Percentiles rank a stretch among this genome's conserved stretches.
These are phyloP conservation scores for Cotesia chilonis DNA, from an alignment of 1,140 invertebrate species.

Conservation along the genomic window DNA sequence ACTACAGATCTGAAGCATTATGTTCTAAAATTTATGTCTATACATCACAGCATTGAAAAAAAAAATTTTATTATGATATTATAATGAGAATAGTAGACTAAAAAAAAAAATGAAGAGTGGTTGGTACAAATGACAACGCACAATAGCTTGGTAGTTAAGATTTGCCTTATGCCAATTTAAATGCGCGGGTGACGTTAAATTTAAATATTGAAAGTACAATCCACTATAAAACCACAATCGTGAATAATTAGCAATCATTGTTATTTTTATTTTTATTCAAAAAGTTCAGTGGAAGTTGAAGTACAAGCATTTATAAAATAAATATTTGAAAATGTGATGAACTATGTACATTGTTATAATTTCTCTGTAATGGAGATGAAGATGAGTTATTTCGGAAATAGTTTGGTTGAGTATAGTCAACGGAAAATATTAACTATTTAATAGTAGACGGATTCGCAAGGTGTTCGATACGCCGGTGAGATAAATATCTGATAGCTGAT, in stretches of 20 bases:
- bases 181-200: conserved; percentile 58
- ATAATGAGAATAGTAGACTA: conserved; percentile 37
- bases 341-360: background rate
- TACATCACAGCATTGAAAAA: background rate
- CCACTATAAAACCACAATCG: conserved; percentile 36
- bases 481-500: conserved; percentile 12
- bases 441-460: conserved; percentile 7
- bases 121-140: background rate
- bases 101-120: conserved; percentile 53
- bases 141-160: conserved; percentile 40
- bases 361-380: background rate
- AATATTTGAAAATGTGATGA: too few relatives aligned
- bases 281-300: too few relatives aligned
- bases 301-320: too few relatives aligned
- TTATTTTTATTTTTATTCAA: conserved; percentile 4
- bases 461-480: conserved; percentile 16
- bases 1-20: too few relatives aligned
- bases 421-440: conserved; percentile 18
- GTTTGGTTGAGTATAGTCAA: background rate
- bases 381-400: background rate
- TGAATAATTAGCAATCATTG: background rate
- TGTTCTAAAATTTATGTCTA: too few relatives aligned
- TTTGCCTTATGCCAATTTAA: conserved; percentile 65
- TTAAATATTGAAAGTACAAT: conserved; percentile 46
- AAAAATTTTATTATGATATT: too few relatives aligned